Conservation (phyloP, 2,888 invertebrate species). For the Unio delphinus region DNA sequence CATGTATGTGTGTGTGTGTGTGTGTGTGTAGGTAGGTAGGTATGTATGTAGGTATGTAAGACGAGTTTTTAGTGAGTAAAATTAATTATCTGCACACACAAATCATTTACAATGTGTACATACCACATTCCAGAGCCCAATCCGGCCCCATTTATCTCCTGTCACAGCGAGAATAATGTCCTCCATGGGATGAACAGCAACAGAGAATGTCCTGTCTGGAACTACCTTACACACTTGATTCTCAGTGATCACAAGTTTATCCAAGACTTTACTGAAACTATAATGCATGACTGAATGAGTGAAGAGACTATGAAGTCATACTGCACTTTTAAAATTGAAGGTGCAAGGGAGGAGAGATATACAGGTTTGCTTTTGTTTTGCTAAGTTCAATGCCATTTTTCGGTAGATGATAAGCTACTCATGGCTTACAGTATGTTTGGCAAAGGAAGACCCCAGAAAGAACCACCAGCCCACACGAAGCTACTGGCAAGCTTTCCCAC, state of each 20-base stretch:
- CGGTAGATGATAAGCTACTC: too few species aligned
- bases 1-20: too few species aligned
- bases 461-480: too few species aligned
- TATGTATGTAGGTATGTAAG: too few species aligned
- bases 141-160: slow-evolving; percentile 70
- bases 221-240: slow-evolving; percentile 66
- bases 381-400: too few species aligned
- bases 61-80: too few species aligned
- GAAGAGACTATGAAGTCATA: not conserved
- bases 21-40: too few species aligned
- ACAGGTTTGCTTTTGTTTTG: too few species aligned
- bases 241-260: slow-evolving; percentile 38
- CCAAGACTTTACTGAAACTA: slow-evolving; percentile 39
- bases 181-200: slow-evolving; percentile 69
- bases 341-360: not conserved
- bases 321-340: not conserved
- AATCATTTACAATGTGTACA: slow-evolving; percentile 17
- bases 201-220: slow-evolving; percentile 66
- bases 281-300: slow-evolving; percentile 1
- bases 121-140: slow-evolving; percentile 69
- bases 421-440: too few species aligned
- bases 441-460: too few species aligned
- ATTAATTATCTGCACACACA: too few species aligned
- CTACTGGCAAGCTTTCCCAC: too few species aligned
- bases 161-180: slow-evolving; percentile 65